Evolutionary conservation across 2,113 vertebrate species (phyloP), one percentile per base, ranked within the genome.

Genomic region (Pygoscelis adeliae): DNA sequence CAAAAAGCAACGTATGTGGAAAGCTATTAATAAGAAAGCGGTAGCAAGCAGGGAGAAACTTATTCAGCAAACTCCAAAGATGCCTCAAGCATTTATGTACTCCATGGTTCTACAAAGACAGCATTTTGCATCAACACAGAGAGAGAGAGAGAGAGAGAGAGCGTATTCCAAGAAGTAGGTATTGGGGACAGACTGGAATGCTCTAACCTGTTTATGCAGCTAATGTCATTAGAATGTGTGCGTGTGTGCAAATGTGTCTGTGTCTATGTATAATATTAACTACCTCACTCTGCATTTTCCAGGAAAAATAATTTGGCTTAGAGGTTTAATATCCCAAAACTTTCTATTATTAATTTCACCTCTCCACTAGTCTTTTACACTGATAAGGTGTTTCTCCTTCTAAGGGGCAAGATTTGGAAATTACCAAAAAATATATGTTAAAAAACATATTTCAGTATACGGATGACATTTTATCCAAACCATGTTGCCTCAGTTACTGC

Each of bases 271-370:
- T 66, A 89, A 69, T 89, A 79, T 90, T 93, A 97, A 98, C 98
- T 98, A 98, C 98, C 98, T 98, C 98, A 98, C 78, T 97, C 82
- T 69, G 52, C 83, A 62, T 92, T 97, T 97, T 92, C 91, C 80
- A 77, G 90, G 73, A 73, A 95, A 89, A 87, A 87, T 20, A 71
- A 40, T 89, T 89, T 84, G 78, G 86, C 83, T 95, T 93, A 94
- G 78, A 93, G 32, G 22, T 67, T 93, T 96, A 89, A 59, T 95
- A 79, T 59, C 93, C 83, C 69, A 85, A 77, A 91, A 52, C n/a
- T 23, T 94, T 53, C n/a, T 84, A 9, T 89, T 96, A 90, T 65
- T 91, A 89, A 84, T 91, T 80, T 93, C 44, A 83, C 47, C 56
- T 91, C 47, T 81, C 50, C 53, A 22, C 52, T 65, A 55, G 32